Conservation (phyloP, 2,797 vertebrate species). For the Telmatherina bonti region DNA sequence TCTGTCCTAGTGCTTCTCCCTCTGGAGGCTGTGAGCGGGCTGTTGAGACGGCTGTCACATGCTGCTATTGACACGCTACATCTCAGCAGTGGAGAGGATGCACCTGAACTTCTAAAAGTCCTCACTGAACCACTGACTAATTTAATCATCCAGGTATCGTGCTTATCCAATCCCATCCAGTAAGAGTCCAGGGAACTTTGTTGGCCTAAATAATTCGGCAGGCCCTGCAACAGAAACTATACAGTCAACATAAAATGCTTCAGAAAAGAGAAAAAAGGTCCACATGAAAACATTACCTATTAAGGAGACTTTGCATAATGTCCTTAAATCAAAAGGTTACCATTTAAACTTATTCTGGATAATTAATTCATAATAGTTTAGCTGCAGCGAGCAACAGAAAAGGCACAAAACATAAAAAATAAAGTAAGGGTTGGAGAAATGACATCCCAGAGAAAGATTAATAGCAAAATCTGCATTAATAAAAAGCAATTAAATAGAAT, state of each 20-base stretch:
- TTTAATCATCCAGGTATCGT: slow-evolving; percentile 56
- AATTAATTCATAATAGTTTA: neutral
- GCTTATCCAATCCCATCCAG: neutral
- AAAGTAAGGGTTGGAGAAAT: too few relatives aligned
- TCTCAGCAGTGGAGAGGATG: slow-evolving; percentile 40
- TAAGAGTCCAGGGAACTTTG: too few relatives aligned
- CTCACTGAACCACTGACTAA: slow-evolving; percentile 59
- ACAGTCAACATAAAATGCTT: neutral
- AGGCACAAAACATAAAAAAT: too few relatives aligned
- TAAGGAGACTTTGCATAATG: neutral
- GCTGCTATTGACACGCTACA: slow-evolving; percentile 23
- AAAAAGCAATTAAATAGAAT: neutral
- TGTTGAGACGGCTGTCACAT: slow-evolving; percentile 44
- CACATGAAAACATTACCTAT: slow-evolving; percentile 4
- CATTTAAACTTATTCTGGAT: slow-evolving; percentile 2
- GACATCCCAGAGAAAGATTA: neutral
- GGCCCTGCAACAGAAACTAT: neutral
- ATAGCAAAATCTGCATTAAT: neutral
- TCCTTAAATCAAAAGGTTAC: neutral
- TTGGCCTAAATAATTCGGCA: too few relatives aligned
- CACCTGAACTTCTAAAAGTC: slow-evolving; percentile 63
- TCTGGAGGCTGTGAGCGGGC: slow-evolving; percentile 81
- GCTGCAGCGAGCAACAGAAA: neutral
- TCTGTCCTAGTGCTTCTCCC: slow-evolving; percentile 87
- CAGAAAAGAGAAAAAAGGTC: neutral